These are phyloP conservation scores for Trissolcus japonicus DNA, from an alignment of 2,888 invertebrate species.

Conservation along the genomic window DNA sequence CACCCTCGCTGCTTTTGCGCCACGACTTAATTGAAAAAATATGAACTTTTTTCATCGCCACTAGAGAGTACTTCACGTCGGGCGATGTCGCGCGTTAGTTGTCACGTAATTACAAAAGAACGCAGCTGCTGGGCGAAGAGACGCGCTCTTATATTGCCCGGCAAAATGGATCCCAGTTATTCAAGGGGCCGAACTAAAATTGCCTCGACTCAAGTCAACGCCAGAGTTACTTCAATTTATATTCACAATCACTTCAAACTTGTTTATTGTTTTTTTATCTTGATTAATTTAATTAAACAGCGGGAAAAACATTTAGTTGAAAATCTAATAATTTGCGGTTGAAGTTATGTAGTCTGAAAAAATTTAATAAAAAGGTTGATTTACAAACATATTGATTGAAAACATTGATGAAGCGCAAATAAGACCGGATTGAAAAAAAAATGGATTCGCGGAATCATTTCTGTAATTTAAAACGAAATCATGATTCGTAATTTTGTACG, in stretches of 20 bases:
- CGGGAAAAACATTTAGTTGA: too few relatives aligned
- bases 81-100: conserved; percentile 59
- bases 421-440: conserved; percentile 3
- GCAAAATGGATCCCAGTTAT: conserved; percentile 55
- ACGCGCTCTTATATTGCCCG: conserved; percentile 55
- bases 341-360: too few relatives aligned
- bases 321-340: too few relatives aligned
- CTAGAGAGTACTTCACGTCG: conserved; percentile 68
- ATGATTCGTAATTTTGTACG: conserved; percentile 46
- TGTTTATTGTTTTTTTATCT: too few relatives aligned
- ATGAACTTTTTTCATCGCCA: conserved; percentile 72
- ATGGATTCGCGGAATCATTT: conserved; percentile 42
- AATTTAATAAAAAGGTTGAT: too few relatives aligned
- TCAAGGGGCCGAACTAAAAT: conserved; percentile 49
- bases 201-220: conserved; percentile 37
- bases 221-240: conserved; percentile 42
- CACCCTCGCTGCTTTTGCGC: conserved; percentile 62
- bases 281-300: too few relatives aligned
- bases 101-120: conserved; percentile 63
- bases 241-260: conserved; percentile 11
- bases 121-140: conserved; percentile 57
- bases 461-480: conserved; percentile 44
- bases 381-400: too few relatives aligned
- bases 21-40: conserved; percentile 75
- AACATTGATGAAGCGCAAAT: too few relatives aligned